Evolutionary conservation across 2,113 vertebrate species (phyloP).

Genomic region (Haplochromis burtoni): DNA sequence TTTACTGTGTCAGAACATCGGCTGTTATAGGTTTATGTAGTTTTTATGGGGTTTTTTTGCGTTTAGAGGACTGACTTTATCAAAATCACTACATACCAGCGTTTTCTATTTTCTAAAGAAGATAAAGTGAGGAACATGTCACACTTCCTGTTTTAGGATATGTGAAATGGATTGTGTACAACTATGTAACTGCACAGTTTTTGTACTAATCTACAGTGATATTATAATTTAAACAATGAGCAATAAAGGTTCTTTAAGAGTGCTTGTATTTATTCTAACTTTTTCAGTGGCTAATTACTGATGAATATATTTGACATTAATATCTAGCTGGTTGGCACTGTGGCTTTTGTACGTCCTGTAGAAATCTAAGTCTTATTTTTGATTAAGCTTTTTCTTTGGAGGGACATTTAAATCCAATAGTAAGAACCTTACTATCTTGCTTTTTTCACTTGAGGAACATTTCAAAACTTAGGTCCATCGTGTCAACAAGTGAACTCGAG

Average conservation of each 20-base stretch:
- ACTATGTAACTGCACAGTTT: conserved; percentile 39
- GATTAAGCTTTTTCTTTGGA: background rate
- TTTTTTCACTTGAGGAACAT: background rate
- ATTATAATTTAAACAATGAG: conserved; percentile 50
- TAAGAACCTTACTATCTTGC: background rate
- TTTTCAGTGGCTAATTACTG: background rate
- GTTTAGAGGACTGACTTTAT: background rate
- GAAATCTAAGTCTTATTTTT: background rate
- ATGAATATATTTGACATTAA: background rate
- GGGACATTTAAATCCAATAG: background rate
- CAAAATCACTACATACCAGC: conserved; percentile 9
- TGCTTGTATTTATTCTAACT: background rate
- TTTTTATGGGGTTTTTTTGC: fast-evolving
- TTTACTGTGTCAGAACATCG: background rate
- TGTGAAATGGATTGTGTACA: background rate
- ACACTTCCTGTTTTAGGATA: conserved; percentile 6
- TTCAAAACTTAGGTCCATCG: background rate
- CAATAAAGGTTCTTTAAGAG: conserved; percentile 54
- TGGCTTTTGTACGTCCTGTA: background rate
- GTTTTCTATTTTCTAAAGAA: background rate
- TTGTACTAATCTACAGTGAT: conserved; percentile 57
- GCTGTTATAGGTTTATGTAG: background rate
- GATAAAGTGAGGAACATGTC: background rate
- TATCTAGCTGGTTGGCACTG: background rate
- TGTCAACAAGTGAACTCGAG: background rate